phyloP scores from a whole-genome alignment of 2,797 vertebrate species.

The Coregonus sp. region DNA sequence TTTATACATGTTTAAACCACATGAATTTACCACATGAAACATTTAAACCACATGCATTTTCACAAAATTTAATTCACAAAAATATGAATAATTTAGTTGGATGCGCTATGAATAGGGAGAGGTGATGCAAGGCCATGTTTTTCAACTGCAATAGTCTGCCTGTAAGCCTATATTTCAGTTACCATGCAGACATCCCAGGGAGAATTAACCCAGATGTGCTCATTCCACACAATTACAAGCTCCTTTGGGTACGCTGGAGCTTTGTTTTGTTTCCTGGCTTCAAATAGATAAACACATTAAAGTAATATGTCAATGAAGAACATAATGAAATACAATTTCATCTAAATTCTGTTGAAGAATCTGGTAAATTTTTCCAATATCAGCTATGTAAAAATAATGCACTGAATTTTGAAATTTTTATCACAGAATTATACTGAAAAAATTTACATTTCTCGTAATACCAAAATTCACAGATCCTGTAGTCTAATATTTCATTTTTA shows the following conservation, averaged over 20 bases:
- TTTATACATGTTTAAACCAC: too few species aligned
- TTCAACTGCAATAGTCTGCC: slow-evolving; percentile 18
- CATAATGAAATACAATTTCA: background rate
- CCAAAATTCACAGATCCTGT: background rate
- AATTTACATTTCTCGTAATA: background rate
- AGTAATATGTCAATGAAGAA: slow-evolving; percentile 26
- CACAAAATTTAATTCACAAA: background rate
- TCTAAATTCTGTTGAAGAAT: background rate
- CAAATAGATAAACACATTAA: slow-evolving; percentile 36
- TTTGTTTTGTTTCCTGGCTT: slow-evolving; percentile 32
- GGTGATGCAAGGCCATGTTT: slow-evolving; percentile 25
- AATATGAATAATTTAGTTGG: background rate
- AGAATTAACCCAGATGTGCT: slow-evolving; percentile 25
- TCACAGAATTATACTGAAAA: background rate
- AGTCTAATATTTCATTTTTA: background rate
- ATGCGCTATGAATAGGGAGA: background rate
- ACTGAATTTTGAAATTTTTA: background rate
- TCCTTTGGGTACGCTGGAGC: slow-evolving; percentile 23
- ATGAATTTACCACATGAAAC: background rate
- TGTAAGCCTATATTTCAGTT: slow-evolving; percentile 4
- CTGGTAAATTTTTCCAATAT: background rate
- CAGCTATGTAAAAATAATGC: background rate
- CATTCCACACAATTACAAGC: slow-evolving; percentile 40
- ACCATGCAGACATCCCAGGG: slow-evolving; percentile 11
- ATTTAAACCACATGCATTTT: slow-evolving; percentile 16